Evolutionary conservation across 2,797 vertebrate species (phyloP), one percentile per base, ranked within the genome.

Genomic region (Pelodytes ibericus): DNA sequence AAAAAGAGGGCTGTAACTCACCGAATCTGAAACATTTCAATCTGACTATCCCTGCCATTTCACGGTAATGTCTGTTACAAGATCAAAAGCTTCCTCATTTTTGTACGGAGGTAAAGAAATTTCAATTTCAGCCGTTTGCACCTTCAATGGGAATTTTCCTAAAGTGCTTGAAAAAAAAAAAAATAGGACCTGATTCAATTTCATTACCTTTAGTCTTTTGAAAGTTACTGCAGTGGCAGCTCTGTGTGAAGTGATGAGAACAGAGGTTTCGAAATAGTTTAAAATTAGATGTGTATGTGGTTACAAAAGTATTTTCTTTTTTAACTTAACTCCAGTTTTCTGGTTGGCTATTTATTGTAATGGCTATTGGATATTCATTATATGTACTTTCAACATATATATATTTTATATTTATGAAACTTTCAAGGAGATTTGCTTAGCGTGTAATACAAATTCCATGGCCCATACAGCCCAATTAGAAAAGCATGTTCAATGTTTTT

Each of bases 401-500:
- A 36, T 36, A 36, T 36, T 36, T 6, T 36, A 36, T 36, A 36
- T 1, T 1, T 36, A 36, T 86, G 84, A 89, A 91, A 91, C 87
- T 91, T 91, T 88, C 86, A 89, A 87, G 90, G 89, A 91, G 90
- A 92, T 91, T 90, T 88, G 87, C 90, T 84, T 90, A 91, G 92
- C n/a, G 11, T 36, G 1, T 36, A 36, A 36, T 36, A 36, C 33
- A 36, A 36, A 89, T 90, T 86, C 88, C 87, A 89, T 91, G 86
- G 89, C 88, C 86, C 89, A 91, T 90, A 81, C 84, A 90, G 90
- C 91, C 92, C 91, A 92, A 92, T 93, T 93, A 92, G 90, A 84
- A 89, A 81, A 84, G 80, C 33, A 36, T 36, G 33, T 36, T n/a
- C n/a, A 36, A 86, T 84, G 65, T n/a, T 60, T 87, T 91, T 86